Evolutionary conservation across 2,113 vertebrate genomes (phyloP).

Genomic region (Alosa alosa): DNA sequence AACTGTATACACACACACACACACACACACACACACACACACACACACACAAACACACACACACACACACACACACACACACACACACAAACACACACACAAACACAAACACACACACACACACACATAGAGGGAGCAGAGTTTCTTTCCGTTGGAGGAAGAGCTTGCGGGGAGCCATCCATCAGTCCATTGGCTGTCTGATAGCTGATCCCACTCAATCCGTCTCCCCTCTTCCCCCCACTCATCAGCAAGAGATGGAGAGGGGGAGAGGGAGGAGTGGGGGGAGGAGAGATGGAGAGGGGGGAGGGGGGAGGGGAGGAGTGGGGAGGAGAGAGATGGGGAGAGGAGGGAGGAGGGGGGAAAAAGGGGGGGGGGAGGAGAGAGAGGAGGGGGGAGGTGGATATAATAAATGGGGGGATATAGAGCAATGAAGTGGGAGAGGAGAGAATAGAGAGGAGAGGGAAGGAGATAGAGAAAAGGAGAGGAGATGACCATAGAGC

Average conservation of each 20-base stretch:
- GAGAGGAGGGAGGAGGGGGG: not conserved
- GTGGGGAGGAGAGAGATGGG: too few relatives aligned
- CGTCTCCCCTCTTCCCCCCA: conserved; percentile 22
- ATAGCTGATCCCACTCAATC: conserved; percentile 42
- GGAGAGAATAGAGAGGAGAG: conserved; percentile 25
- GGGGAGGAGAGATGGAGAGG: not conserved
- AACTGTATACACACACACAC: too few relatives aligned
- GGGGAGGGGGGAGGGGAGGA: not conserved
- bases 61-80: not conserved
- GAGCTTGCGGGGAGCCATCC: conserved; percentile 36
- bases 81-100: conserved; percentile 4
- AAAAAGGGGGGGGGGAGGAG: too few relatives aligned
- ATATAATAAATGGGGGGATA: too few relatives aligned
- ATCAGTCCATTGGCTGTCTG: conserved; percentile 35
- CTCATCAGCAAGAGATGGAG: not conserved
- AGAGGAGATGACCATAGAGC: not conserved
- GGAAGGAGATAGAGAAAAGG: too few relatives aligned
- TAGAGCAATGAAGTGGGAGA: not conserved
- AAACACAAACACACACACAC: conserved; percentile 26
- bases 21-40: too few relatives aligned
- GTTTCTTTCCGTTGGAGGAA: not conserved
- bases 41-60: not conserved
- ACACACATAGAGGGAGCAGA: conserved; percentile 22
- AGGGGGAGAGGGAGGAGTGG: not conserved
- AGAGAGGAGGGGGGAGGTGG: not conserved